These are phyloP conservation scores for Lissocephala sabroskyi DNA, from an alignment of 2,888 invertebrate genomes.

Conservation along the genomic window DNA sequence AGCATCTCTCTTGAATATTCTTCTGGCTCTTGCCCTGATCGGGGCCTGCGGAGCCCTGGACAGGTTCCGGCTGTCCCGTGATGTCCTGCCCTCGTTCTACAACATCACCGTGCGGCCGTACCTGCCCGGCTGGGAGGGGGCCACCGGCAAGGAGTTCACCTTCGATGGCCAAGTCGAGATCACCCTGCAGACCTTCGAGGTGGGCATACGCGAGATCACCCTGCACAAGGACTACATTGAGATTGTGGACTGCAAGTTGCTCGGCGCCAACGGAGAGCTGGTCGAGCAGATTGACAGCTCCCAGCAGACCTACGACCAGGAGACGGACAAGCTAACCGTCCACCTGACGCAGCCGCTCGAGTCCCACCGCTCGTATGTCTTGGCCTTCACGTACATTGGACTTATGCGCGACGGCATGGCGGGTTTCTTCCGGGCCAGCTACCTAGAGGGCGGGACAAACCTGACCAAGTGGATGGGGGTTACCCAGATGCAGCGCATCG, in stretches of 20 bases:
- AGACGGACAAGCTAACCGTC: conserved; percentile 72
- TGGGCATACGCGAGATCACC: conserved; percentile 72
- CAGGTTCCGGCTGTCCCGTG: conserved; percentile 62
- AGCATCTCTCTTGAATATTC: conserved; percentile 11
- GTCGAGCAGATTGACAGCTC: conserved; percentile 15
- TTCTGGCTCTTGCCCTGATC: conserved; percentile 20
- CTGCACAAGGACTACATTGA: conserved; percentile 70
- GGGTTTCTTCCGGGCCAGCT: conserved; percentile 57
- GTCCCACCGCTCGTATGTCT: conserved; percentile 68
- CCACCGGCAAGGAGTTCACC: conserved; percentile 31
- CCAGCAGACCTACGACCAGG: conserved; percentile 37
- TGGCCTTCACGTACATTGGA: conserved; percentile 73
- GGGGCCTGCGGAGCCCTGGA: conserved; percentile 7
- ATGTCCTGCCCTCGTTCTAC: conserved; percentile 74
- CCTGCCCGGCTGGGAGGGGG: conserved; percentile 51
- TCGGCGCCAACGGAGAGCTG: conserved; percentile 15
- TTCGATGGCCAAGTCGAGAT: conserved; percentile 71
- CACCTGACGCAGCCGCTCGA: conserved; percentile 66
- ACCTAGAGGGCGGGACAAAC: conserved; percentile 35
- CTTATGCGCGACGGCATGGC: conserved; percentile 71
- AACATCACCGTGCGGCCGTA: conserved; percentile 74
- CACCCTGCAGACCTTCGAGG: conserved; percentile 72
- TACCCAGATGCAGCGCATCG: conserved; percentile 79
- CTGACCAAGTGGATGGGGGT: conserved; percentile 73
- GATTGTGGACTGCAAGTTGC: conserved; percentile 30